Conservation (phyloP, 2,113 vertebrate genomes). For the Urocitellus parryii region DNA sequence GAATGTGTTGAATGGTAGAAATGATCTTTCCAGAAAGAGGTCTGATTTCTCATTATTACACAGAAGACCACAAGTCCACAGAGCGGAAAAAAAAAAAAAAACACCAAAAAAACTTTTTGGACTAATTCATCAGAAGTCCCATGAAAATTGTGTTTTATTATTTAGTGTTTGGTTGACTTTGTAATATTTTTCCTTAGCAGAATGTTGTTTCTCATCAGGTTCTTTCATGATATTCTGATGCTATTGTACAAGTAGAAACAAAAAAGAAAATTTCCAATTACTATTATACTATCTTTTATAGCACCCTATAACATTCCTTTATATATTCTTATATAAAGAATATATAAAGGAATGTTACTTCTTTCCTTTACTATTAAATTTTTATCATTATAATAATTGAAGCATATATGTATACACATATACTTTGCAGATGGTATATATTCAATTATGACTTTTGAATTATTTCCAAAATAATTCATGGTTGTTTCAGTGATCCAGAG, state of each 20-base stretch:
- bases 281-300: slow-evolving; percentile 28
- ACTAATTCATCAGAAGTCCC: slow-evolving; percentile 4
- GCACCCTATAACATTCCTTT: background rate
- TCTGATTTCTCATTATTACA: background rate
- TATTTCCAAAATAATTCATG: slow-evolving; percentile 59
- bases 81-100: slow-evolving; percentile 3
- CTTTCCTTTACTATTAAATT: slow-evolving; percentile 50
- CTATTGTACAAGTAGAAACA: background rate
- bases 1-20: background rate
- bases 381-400: background rate
- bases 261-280: slow-evolving; percentile 22
- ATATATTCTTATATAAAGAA: background rate
- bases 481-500: slow-evolving; percentile 23
- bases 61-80: slow-evolving; percentile 16
- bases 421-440: background rate
- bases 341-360: background rate
- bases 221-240: slow-evolving; percentile 55
- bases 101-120: slow-evolving; percentile 17
- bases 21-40: slow-evolving; percentile 9
- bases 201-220: slow-evolving; percentile 23
- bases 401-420: background rate
- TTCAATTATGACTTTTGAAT: slow-evolving; percentile 38
- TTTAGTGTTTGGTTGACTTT: slow-evolving; percentile 64
- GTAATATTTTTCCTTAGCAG: slow-evolving; percentile 53
- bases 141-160: slow-evolving; percentile 56